These are phyloP conservation scores for Daboia siamensis DNA, from an alignment of 2,113 vertebrate genomes.

Conservation along the genomic window DNA sequence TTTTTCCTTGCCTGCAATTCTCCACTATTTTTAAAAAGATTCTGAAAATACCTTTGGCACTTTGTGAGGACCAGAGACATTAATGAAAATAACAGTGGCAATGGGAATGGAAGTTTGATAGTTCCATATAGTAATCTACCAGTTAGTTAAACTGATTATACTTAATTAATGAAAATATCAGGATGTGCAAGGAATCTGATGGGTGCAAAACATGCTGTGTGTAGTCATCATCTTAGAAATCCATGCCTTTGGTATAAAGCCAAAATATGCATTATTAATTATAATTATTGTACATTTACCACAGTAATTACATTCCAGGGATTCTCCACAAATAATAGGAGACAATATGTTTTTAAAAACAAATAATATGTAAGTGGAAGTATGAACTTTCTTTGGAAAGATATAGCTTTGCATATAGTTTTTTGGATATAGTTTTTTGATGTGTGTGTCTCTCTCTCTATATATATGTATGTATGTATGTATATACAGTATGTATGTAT, in stretches of 20 bases:
- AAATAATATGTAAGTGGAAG: neutral
- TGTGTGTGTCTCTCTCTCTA: too few relatives aligned
- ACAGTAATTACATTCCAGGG: rapidly evolving
- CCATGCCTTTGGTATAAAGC: neutral
- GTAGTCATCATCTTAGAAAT: neutral
- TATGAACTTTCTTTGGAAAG: neutral
- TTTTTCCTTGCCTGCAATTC: neutral
- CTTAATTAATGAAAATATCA: neutral
- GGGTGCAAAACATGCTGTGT: neutral
- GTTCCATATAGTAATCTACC: neutral
- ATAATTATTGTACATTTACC: rapidly evolving
- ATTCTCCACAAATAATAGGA: neutral
- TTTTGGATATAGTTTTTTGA: neutral
- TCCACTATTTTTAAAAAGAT: neutral
- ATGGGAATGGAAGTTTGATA: neutral
- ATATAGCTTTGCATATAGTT: neutral
- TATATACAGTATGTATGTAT: too few relatives aligned
- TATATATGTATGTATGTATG: too few relatives aligned
- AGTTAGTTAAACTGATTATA: neutral
- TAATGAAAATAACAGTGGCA: neutral
- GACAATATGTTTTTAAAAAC: neutral
- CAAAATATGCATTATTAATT: neutral
- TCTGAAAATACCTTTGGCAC: neutral
- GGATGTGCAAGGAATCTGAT: neutral
- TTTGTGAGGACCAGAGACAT: neutral